Percentiles rank a stretch among this genome's conserved stretches.
phyloP scores from a whole-genome alignment of 2,113 vertebrate genomes.

The Vidua chalybeata region DNA sequence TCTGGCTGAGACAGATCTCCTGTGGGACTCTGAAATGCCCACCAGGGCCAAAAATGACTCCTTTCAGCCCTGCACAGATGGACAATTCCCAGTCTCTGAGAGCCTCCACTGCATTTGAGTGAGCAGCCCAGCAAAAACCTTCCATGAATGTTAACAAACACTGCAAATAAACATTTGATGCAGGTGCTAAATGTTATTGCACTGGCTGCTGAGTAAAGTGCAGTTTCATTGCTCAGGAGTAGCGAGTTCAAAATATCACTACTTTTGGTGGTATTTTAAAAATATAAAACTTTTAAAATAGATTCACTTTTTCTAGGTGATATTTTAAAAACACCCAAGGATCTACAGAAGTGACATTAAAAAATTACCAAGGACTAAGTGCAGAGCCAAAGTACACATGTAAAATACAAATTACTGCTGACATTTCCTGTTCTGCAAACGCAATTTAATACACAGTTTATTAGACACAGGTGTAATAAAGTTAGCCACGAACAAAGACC shows the following conservation, averaged over 20 bases:
- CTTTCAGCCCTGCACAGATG: not conserved
- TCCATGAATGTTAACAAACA: not conserved
- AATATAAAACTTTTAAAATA: not conserved
- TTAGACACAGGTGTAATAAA: not conserved
- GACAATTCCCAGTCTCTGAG: fast-evolving
- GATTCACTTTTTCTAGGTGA: not conserved
- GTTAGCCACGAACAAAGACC: not conserved
- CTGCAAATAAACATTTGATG: not conserved
- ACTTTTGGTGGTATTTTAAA: not conserved
- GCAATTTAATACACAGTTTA: not conserved
- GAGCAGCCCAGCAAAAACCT: not conserved
- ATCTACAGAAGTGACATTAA: not conserved
- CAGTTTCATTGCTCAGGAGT: not conserved
- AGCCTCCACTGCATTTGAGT: not conserved
- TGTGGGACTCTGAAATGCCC: not conserved
- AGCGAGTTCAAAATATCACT: not conserved
- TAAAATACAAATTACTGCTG: not conserved
- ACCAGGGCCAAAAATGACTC: not conserved
- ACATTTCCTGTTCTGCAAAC: not conserved
- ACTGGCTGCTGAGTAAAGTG: not conserved
- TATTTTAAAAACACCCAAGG: not conserved
- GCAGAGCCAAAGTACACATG: not conserved
- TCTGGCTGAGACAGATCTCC: not conserved
- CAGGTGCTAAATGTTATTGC: not conserved
- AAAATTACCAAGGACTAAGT: not conserved